phyloP scores from a whole-genome alignment of 1,140 invertebrate genomes.

The Brachionus sp. region DNA sequence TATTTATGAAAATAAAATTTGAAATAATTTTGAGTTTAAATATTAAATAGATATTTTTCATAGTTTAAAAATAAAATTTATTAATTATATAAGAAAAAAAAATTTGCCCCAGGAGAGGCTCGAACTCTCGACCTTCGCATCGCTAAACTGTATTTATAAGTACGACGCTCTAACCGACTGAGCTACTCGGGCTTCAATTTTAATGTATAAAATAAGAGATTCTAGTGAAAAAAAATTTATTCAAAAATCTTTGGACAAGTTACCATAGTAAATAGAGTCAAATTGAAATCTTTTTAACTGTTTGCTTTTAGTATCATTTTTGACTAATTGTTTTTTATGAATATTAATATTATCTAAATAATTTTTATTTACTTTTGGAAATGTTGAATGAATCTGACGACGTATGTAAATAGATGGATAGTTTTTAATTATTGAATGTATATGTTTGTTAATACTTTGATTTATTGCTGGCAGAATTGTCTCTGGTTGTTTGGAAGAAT shows the following conservation, averaged over 20 bases:
- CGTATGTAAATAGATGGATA: neutral
- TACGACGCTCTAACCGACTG: slow-evolving; percentile 44
- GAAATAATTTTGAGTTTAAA: too few relatives aligned
- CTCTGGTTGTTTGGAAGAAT: neutral
- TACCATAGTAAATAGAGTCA: slow-evolving; percentile 15
- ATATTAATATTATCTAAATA: neutral
- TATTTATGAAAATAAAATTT: too few relatives aligned
- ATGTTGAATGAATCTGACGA: neutral
- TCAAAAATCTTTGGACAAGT: neutral
- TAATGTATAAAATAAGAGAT: neutral
- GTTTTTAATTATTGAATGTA: neutral
- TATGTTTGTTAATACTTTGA: neutral
- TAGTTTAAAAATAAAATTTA: neutral
- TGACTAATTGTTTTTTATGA: neutral
- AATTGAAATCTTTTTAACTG: neutral
- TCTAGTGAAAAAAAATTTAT: neutral
- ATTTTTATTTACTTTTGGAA: slow-evolving; percentile 2
- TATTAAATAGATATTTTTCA: neutral
- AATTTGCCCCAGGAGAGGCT: slow-evolving; percentile 38
- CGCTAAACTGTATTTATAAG: slow-evolving; percentile 40
- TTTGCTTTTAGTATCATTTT: neutral
- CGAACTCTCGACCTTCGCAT: slow-evolving; percentile 44
- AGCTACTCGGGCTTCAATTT: slow-evolving; percentile 38
- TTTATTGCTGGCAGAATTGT: neutral
- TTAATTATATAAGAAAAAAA: neutral